These are phyloP conservation scores for Pluvianellus socialis DNA, from an alignment of 2,113 vertebrate genomes.

Conservation along the genomic window DNA sequence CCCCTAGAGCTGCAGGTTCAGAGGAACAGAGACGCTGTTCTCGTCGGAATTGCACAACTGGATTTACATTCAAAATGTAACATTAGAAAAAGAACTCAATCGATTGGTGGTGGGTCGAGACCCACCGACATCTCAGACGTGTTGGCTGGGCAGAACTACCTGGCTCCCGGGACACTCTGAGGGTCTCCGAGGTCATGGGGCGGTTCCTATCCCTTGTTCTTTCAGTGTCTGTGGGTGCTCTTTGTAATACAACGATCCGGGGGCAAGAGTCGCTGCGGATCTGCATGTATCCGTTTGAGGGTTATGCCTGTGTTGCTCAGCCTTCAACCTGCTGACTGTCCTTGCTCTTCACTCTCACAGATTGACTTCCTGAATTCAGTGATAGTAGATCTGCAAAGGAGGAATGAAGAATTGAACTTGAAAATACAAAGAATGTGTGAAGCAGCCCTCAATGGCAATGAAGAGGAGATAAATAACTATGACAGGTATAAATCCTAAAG, in stretches of 20 bases:
- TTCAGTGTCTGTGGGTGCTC: background rate
- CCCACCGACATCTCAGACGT: accelerated
- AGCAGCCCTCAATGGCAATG: conserved; percentile 90
- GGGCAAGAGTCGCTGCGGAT: background rate
- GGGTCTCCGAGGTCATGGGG: background rate
- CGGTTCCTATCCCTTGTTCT: background rate
- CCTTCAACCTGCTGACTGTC: background rate
- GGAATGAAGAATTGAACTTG: conserved; percentile 86
- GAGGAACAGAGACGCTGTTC: background rate
- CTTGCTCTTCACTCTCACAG: conserved; percentile 61
- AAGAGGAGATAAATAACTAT: conserved; percentile 83
- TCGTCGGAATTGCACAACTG: background rate
- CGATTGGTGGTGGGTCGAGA: background rate
- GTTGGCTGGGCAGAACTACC: background rate
- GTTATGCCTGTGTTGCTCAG: background rate
- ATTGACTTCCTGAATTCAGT: conserved; percentile 97
- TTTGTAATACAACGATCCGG: accelerated
- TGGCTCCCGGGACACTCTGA: background rate
- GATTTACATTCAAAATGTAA: background rate
- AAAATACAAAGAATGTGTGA: conserved; percentile 93
- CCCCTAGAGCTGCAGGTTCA: background rate
- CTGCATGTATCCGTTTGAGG: background rate
- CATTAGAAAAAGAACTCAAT: background rate
- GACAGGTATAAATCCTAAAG: conserved; percentile 77
- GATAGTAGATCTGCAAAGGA: conserved; percentile 93